A percentile compares a stretch with the other conserved stretches of the same genome.
Conservation (phyloP, 2,113 vertebrate species). For the Xiphophorus hellerii region DNA sequence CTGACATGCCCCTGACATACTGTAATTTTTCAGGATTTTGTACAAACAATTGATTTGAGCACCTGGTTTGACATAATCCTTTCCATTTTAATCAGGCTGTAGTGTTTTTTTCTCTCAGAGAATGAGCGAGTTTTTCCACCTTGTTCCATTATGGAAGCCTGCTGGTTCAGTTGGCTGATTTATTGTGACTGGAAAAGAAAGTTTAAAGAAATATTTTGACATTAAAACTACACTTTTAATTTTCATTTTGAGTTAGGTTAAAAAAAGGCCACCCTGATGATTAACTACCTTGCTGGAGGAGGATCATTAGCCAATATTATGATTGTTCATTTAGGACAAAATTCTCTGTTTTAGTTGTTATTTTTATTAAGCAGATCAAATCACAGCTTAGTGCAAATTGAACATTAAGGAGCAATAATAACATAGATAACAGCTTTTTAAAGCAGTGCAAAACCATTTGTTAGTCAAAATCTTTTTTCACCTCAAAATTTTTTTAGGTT, state of each 20-base stretch:
- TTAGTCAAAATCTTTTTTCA: too few relatives aligned
- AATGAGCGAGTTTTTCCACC: constrained; percentile 34
- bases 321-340: background rate
- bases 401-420: too few relatives aligned
- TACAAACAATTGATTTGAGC: constrained; percentile 68
- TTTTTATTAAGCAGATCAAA: background rate
- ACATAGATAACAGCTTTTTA: too few relatives aligned
- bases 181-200: constrained; percentile 6
- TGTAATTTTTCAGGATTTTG: constrained; percentile 58
- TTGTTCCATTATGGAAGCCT: constrained; percentile 31
- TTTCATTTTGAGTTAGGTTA: background rate
- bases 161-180: constrained; percentile 13
- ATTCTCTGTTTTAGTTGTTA: background rate
- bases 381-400: too few relatives aligned
- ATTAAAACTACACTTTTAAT: background rate
- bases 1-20: constrained; percentile 36
- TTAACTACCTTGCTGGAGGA: background rate
- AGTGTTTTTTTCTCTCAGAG: constrained; percentile 64
- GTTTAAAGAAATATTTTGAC: constrained; percentile 13
- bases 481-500: background rate
- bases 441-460: too few relatives aligned
- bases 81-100: constrained; percentile 70
- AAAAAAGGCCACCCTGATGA: background rate
- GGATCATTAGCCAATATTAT: background rate
- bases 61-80: constrained; percentile 64